A percentile compares a stretch with the other conserved stretches of the same genome.
phyloP scores from a whole-genome alignment of 1,140 invertebrate genomes.

The Diorhabda carinulata region DNA sequence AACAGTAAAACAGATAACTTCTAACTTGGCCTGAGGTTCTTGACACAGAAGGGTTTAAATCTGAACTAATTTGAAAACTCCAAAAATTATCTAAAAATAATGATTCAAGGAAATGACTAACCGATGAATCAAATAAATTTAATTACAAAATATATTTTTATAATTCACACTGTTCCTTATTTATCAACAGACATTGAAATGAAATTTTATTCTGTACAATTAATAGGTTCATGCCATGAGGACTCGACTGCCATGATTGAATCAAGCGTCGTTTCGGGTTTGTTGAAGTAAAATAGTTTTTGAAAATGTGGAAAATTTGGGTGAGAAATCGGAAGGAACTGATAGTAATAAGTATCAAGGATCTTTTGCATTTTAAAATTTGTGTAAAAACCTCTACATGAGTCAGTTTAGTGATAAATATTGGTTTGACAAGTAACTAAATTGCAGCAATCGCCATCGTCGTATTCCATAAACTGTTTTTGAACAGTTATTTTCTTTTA shows the following conservation, averaged over 20 bases:
- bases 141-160: background rate
- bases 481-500: conserved; percentile 6
- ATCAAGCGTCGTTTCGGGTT: conserved; percentile 44
- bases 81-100: background rate
- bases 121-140: background rate
- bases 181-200: background rate
- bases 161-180: background rate
- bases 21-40: background rate
- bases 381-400: conserved; percentile 24
- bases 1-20: background rate
- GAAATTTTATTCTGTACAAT: background rate
- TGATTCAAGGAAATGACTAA: background rate
- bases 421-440: conserved; percentile 32
- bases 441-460: conserved; percentile 32
- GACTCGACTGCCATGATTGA: conserved; percentile 47
- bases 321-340: conserved; percentile 35
- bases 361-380: conserved; percentile 25
- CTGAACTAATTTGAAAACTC: background rate
- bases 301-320: conserved; percentile 44
- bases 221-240: conserved; percentile 12
- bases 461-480: conserved; percentile 10
- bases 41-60: background rate
- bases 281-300: conserved; percentile 37
- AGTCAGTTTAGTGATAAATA: conserved; percentile 38
- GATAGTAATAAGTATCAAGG: conserved; percentile 40